Conservation (phyloP, 2,888 invertebrate species). For the Biston betularia region DNA sequence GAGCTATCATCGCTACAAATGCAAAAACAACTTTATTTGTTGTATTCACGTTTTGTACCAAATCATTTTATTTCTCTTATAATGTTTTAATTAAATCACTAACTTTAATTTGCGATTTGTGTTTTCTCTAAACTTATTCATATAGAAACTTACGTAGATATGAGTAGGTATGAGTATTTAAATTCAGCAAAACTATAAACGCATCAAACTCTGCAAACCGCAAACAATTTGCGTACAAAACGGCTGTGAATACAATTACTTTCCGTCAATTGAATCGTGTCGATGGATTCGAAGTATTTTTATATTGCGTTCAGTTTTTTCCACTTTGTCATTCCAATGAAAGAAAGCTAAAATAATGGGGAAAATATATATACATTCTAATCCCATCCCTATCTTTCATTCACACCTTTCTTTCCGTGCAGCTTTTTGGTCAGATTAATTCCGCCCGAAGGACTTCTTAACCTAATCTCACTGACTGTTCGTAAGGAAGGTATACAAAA, state of each 20-base stretch:
- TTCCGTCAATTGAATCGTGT: conserved; percentile 4
- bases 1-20: no score
- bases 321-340: not conserved
- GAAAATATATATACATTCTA: not conserved
- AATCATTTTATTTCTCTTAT: no score
- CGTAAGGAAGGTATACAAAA: not conserved
- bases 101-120: no score
- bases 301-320: conserved; percentile 4
- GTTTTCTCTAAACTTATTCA: no score
- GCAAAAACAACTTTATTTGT: no score
- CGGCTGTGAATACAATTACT: not conserved
- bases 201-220: not conserved
- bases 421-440: conserved; percentile 32
- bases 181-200: not conserved
- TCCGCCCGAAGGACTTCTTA: not conserved
- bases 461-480: not conserved
- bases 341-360: not conserved
- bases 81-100: no score
- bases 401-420: conserved; percentile 2
- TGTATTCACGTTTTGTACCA: no score
- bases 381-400: not conserved
- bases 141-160: no score
- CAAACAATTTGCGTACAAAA: conserved; percentile 17
- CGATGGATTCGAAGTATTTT: not conserved
- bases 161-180: no score